These are phyloP conservation scores for Bungarus multicinctus DNA, from an alignment of 2,113 vertebrate genomes.

Conservation along the genomic window DNA sequence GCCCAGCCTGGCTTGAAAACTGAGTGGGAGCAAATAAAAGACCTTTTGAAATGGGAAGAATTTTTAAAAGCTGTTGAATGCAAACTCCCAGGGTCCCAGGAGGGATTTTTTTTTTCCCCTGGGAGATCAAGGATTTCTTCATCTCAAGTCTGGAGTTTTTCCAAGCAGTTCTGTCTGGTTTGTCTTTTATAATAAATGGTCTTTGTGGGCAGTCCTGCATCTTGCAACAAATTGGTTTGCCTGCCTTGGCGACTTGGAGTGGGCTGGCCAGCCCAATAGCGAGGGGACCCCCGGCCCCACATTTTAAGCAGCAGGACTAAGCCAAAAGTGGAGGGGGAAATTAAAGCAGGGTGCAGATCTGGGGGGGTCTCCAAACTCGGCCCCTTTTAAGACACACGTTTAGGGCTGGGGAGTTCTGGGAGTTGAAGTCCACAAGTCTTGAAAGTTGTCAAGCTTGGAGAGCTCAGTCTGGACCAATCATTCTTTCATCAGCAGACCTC, in stretches of 20 bases:
- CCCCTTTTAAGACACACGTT: too few species aligned
- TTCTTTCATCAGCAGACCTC: not conserved
- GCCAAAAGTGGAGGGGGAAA: not conserved
- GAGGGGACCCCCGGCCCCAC: too few species aligned
- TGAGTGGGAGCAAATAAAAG: not conserved
- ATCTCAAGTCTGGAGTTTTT: not conserved
- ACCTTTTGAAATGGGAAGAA: not conserved
- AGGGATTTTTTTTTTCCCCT: not conserved
- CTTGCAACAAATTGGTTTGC: not conserved
- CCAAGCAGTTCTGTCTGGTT: not conserved
- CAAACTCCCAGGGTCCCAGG: not conserved
- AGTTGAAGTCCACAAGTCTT: too few species aligned
- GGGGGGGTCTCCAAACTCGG: too few species aligned
- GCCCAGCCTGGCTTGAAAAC: not conserved
- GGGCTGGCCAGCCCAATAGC: not conserved
- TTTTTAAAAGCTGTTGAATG: not conserved
- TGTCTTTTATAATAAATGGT: not conserved
- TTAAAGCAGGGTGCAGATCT: not conserved
- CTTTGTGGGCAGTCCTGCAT: not conserved
- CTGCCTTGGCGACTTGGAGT: not conserved
- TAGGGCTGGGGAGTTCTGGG: too few species aligned
- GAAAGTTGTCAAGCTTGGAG: too few species aligned
- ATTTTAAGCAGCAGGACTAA: not conserved
- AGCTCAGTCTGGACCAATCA: not conserved
- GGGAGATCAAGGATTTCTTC: not conserved